phyloP scores from a whole-genome alignment of 2,113 vertebrate species.

The Thryonomys swinderianus region DNA sequence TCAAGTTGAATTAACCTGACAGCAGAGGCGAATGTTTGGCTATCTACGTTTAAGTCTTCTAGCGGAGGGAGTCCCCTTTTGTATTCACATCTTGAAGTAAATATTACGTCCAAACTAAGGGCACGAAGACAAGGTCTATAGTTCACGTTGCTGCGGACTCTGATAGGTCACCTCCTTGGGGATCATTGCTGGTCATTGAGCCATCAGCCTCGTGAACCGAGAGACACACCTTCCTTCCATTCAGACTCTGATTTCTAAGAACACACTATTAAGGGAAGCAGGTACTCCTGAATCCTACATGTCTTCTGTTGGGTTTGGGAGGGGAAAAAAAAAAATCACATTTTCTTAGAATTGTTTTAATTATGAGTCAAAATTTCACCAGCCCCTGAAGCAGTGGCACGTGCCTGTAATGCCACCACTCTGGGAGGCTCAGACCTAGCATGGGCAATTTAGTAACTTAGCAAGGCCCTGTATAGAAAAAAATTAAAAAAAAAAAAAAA shows the following conservation, averaged over 20 bases:
- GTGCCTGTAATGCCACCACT: background rate
- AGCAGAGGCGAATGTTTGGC: background rate
- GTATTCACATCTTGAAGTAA: background rate
- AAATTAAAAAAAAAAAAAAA: background rate
- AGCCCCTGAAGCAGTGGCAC: background rate
- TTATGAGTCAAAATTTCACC: background rate
- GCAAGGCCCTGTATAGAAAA: background rate
- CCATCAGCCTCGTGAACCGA: rapidly evolving
- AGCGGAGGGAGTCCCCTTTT: background rate
- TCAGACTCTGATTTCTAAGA: background rate
- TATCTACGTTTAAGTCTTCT: background rate
- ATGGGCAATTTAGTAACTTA: background rate
- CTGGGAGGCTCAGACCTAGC: background rate
- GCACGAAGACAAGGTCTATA: background rate
- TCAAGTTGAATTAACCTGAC: background rate
- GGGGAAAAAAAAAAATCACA: background rate
- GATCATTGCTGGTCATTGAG: background rate
- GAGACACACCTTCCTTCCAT: background rate
- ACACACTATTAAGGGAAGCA: background rate
- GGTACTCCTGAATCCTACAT: background rate
- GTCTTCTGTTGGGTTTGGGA: background rate
- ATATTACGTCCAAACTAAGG: background rate
- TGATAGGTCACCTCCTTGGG: background rate
- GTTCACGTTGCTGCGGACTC: background rate
- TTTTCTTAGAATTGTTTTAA: background rate